Evolutionary conservation across 2,113 vertebrate species (phyloP).

Genomic region (Psophia crepitans): DNA sequence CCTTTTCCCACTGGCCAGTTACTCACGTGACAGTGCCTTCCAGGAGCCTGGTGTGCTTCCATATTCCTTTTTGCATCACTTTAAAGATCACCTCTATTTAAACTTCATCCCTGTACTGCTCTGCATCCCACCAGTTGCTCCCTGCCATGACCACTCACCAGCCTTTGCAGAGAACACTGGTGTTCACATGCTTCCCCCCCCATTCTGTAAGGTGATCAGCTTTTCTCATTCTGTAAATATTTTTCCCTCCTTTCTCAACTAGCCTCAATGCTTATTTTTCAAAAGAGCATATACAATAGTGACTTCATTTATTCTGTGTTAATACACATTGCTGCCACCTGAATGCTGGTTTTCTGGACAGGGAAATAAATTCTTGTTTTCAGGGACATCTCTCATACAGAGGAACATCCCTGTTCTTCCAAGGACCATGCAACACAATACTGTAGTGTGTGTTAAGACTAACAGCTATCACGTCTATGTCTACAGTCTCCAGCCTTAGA

Average conservation of each 20-base stretch:
- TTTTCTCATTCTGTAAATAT: background rate
- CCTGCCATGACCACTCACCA: background rate
- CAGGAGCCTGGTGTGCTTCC: background rate
- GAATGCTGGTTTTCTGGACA: background rate
- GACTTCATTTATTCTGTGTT: background rate
- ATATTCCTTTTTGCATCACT: background rate
- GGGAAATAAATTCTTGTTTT: background rate
- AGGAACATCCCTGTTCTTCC: background rate
- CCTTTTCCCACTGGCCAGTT: background rate
- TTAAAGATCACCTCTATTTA: background rate
- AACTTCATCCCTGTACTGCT: background rate
- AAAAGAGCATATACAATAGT: background rate
- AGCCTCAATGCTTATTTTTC: background rate
- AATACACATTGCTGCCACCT: background rate
- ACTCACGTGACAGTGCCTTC: background rate
- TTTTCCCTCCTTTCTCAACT: background rate
- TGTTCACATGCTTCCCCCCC: background rate
- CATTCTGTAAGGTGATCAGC: background rate
- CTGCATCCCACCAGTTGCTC: background rate
- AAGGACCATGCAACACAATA: background rate
- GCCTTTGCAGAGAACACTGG: background rate
- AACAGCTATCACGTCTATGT: background rate
- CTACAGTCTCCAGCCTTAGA: background rate
- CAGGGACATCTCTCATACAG: background rate
- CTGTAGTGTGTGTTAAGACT: background rate